phyloP scores from a whole-genome alignment of 1,140 invertebrate species.

The Piezodorus guildinii region DNA sequence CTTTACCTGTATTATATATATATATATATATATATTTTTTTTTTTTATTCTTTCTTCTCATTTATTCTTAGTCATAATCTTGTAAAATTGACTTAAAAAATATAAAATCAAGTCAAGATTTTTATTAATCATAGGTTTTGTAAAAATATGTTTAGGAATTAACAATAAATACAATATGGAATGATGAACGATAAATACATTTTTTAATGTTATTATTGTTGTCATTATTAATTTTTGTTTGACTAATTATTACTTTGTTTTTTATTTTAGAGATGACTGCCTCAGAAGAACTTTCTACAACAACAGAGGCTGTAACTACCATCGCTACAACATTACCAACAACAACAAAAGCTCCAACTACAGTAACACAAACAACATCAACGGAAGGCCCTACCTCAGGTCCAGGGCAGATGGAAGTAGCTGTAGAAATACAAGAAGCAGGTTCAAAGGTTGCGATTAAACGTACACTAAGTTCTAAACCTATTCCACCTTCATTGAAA shows the following conservation, averaged over 20 bases:
- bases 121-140: too few species aligned
- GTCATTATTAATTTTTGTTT: too few species aligned
- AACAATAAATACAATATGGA: too few species aligned
- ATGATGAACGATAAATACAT: too few species aligned
- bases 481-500: slow-evolving; percentile 26
- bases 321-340: background rate
- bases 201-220: too few species aligned
- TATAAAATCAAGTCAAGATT: too few species aligned
- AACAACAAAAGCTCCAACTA: background rate
- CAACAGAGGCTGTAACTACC: background rate
- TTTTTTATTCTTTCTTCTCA: too few species aligned
- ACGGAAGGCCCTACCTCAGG: background rate
- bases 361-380: background rate
- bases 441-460: background rate
- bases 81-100: too few species aligned
- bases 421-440: background rate
- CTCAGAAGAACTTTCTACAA: background rate
- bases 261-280: slow-evolving; percentile 1
- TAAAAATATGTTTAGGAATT: too few species aligned
- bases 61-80: too few species aligned
- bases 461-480: slow-evolving; percentile 20
- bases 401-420: slow-evolving; percentile 2
- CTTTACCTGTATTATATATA: too few species aligned
- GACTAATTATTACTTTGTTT: background rate
- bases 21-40: too few species aligned